Evolutionary conservation across 2,113 vertebrate species (phyloP).

Genomic region (Gobio gobio): DNA sequence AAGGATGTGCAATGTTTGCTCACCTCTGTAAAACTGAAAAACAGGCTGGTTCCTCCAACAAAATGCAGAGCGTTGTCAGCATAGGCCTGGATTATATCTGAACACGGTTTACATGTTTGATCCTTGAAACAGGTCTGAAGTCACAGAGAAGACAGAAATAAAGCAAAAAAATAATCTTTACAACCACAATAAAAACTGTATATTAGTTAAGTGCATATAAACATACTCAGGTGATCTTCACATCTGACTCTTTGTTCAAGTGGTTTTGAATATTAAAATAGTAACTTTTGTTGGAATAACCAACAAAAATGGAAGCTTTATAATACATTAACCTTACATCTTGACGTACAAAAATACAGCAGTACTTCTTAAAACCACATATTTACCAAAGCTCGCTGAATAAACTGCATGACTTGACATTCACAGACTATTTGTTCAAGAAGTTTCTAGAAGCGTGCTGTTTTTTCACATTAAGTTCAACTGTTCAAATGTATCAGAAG

Average conservation of each 20-base stretch:
- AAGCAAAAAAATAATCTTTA: neutral
- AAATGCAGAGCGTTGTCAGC: constrained; percentile 86
- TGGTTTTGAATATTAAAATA: neutral
- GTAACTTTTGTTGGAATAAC: neutral
- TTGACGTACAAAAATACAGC: neutral
- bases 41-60: constrained; percentile 91
- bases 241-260: neutral
- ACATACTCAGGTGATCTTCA: constrained; percentile 5
- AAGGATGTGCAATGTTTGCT: constrained; percentile 36
- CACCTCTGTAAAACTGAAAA: constrained; percentile 99
- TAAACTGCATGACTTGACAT: neutral
- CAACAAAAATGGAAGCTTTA: neutral
- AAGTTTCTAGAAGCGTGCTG: neutral
- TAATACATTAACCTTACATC: neutral
- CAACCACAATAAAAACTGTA: neutral
- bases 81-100: constrained; percentile 80
- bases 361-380: too few relatives aligned
- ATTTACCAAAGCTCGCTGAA: neutral
- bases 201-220: neutral
- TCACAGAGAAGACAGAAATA: neutral
- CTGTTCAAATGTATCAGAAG: neutral
- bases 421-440: constrained; percentile 5
- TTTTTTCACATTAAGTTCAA: neutral
- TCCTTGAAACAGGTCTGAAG: constrained; percentile 75
- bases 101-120: constrained; percentile 73